Percentiles rank a stretch among this genome's conserved stretches.
Evolutionary conservation across 2,113 vertebrate species (phyloP).

Genomic region (Myrmecobius fasciatus): DNA sequence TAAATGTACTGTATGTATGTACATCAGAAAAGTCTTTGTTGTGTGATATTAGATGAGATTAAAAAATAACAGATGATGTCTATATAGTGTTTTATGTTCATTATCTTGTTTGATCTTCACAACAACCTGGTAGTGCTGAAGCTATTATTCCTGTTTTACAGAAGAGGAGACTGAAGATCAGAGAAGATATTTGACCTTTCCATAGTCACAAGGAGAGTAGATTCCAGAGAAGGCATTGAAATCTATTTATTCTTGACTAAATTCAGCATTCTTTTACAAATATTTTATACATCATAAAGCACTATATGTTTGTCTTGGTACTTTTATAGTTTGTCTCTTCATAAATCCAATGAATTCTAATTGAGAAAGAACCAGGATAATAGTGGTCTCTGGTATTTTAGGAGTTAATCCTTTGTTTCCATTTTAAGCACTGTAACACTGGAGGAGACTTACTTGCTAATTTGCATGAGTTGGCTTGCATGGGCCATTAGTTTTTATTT

Average conservation of each 20-base stretch:
- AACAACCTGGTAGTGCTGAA: not conserved
- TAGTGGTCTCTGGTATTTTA: not conserved
- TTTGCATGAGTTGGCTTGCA: not conserved
- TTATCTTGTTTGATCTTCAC: not conserved
- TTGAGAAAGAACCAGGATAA: not conserved
- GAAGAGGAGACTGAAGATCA: too few species aligned
- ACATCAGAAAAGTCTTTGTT: not conserved
- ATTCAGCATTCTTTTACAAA: not conserved
- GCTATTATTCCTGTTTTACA: not conserved
- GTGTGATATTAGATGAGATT: not conserved
- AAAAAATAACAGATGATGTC: too few species aligned
- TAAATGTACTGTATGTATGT: not conserved
- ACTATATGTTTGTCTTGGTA: not conserved
- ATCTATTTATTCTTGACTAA: not conserved
- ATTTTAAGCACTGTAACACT: not conserved
- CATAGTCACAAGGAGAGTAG: not conserved
- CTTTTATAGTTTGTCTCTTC: not conserved
- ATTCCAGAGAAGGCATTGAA: not conserved
- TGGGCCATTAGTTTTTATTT: not conserved
- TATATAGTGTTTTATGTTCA: not conserved
- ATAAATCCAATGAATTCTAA: not conserved
- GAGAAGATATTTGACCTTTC: not conserved
- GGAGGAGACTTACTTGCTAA: not conserved
- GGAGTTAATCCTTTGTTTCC: not conserved
- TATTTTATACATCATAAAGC: not conserved